Evolutionary conservation across 2,888 invertebrate genomes (phyloP), one percentile per base, ranked within the genome.

Genomic region (Octonoba sinensis): DNA sequence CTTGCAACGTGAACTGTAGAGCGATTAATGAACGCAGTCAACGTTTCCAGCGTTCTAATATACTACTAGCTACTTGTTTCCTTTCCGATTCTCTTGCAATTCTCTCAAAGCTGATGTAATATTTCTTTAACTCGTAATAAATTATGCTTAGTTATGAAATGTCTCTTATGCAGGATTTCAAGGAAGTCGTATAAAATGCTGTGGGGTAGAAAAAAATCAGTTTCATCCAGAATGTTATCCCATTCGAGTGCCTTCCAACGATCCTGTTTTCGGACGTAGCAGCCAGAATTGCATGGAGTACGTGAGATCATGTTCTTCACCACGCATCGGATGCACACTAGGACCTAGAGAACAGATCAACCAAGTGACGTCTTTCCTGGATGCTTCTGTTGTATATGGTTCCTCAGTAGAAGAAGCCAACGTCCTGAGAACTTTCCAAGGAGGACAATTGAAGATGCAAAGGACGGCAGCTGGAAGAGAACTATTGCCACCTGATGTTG

Each of bases 371-470:
- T 92, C 93, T 15, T 94, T 89, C 87, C 89, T 95, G 90, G 96
- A 96, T 87, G 90, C 93, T 3, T 95, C 95, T 0, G 88, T 94
- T 51, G 93, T 95, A 0, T 96, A 96, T 86, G 96, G 96, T 1
- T 94, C 92, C 84, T 92, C 91, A 4, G 90, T 91, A 12, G 89
- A 91, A 54, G 92, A 93, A 84, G 92, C 93, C n/a, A 90, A 90
- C 13, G 91, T 91, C 36, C 89, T 95, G 36, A 91, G 96, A 8
- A 91, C 92, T 13, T 91, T 92, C 86, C 89, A 90, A 59, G 93
- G 93, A 0, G 96, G 96, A 15, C 87, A 88, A 24, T 85, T 91
- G 77, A 89, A 89, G 70, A 89, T 89, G 1, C 90, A 91, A 78
- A 84, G 84, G 18, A 66, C 73, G 3, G 3, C 67, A 44, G 85